Base-by-base conservation (phyloP, 2,113 vertebrate genomes). In the Oenanthe melanoleuca region DNA sequence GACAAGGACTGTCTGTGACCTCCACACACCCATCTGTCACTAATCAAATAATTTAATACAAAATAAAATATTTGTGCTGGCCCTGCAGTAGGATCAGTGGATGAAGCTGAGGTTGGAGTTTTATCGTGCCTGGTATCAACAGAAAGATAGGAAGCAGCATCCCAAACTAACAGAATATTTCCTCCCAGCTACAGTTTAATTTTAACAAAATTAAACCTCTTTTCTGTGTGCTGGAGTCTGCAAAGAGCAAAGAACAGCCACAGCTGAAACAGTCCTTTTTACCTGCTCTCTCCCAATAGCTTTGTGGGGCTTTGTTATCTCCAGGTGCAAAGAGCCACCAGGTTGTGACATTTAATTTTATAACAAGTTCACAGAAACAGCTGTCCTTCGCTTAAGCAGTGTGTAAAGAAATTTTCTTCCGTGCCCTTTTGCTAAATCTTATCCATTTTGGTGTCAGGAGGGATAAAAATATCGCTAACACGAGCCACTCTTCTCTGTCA, bases 291-390 rank as follows among this genome's bases (percentile, higher is more conserved):
- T 88, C 61, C 78, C 70, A 25, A 5, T 0, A 45, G 61, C 6
- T 29, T 63, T 61, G 42, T 29, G 73, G 56, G 38, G 34, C 20
- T 66, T 64, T 81, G 80, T 75, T 52, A 34, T 42, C 69, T 75
- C 12, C 63, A 57, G 70, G 61, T 69, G 74, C 65, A 49, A 71
- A 89, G 65, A 61, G 31, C 40, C 49, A 71, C 66, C 80, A 59
- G 86, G 61, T 82, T 91, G 89, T 92, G 95, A 84, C 89, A 89
- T 87, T 95, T 75, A 85, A 65, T 79, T 84, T 60, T n/a, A 18
- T 22, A 64, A 18, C 38, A 56, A 42, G 57, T 53, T 79, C 94
- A 81, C 83, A 79, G 78, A 64, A 95, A 42, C 70, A 80, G 65
- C 70, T 67, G 69, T 75, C 73, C 89, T 72, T 75, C 66, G 0